phyloP scores from a whole-genome alignment of 2,888 invertebrate species.

The Chelonus formosanus region DNA sequence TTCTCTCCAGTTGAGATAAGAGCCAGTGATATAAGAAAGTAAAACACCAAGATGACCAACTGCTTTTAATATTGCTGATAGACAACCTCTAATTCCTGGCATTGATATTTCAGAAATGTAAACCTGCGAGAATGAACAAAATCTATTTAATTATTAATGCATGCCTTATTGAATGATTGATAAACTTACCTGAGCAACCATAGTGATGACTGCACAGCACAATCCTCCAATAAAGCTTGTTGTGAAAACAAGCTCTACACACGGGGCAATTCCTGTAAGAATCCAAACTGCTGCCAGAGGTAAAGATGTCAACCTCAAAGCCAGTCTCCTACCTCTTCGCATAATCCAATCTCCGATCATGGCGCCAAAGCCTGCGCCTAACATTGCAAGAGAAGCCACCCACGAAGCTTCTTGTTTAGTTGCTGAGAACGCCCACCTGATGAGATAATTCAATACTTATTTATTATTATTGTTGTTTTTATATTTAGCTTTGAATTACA shows the following conservation, averaged over 20 bases:
- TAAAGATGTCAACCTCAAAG: conserved; percentile 76
- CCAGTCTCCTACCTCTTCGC: conserved; percentile 76
- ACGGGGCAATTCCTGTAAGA: conserved; percentile 79
- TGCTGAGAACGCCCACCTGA: conserved; percentile 70
- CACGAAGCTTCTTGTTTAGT: conserved; percentile 81
- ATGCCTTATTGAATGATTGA: too few relatives aligned
- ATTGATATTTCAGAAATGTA: conserved; percentile 93
- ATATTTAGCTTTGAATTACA: neutral
- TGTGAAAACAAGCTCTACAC: conserved; percentile 81
- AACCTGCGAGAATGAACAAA: conserved; percentile 67
- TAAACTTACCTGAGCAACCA: conserved; percentile 74
- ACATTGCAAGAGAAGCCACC: conserved; percentile 81
- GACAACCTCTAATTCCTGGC: conserved; percentile 84
- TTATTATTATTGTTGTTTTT: neutral
- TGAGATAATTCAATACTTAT: conserved; percentile 31
- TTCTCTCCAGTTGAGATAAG: conserved; percentile 85
- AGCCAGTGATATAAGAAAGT: conserved; percentile 83
- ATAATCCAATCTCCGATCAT: conserved; percentile 82
- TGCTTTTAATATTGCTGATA: conserved; percentile 87
- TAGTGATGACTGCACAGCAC: conserved; percentile 80
- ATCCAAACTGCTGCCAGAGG: conserved; percentile 85
- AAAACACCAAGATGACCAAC: conserved; percentile 86
- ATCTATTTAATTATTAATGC: neutral
- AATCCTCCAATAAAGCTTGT: conserved; percentile 87
- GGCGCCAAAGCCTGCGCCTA: conserved; percentile 83